These are phyloP conservation scores for Bilobella aurantiaca DNA, from an alignment of 1,140 invertebrate species.

Conservation along the genomic window DNA sequence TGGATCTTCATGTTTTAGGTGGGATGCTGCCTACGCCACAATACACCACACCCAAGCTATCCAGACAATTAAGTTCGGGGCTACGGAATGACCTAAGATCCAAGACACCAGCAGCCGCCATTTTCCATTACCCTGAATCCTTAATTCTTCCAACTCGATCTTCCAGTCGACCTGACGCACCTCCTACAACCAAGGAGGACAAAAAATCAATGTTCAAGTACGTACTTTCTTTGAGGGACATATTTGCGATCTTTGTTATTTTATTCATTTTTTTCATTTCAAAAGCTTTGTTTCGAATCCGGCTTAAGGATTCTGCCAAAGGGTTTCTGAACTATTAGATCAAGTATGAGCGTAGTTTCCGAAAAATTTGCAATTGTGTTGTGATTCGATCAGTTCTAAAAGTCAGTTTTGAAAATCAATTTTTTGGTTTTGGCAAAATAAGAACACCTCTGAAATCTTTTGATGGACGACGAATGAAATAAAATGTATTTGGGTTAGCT, in stretches of 20 bases:
- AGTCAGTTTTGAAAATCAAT: no score
- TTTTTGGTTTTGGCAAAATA: no score
- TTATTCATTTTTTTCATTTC: neutral
- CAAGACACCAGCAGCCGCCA: conserved; percentile 13
- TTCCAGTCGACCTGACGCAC: conserved; percentile 18
- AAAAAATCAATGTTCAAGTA: conserved; percentile 39
- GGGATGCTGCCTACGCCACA: conserved; percentile 8
- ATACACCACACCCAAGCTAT: conserved; percentile 19
- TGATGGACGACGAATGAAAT: no score
- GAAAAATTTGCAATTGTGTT: neutral
- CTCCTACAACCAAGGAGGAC: conserved; percentile 36
- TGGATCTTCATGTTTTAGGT: conserved; percentile 11
- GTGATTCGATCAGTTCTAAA: neutral
- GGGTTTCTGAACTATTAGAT: no score
- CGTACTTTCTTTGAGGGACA: conserved; percentile 13
- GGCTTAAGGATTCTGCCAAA: no score
- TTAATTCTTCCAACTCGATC: conserved; percentile 20
- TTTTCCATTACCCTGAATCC: conserved; percentile 22
- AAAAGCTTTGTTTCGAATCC: neutral
- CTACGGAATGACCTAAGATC: conserved; percentile 17
- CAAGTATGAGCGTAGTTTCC: no score
- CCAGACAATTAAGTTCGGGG: conserved; percentile 20
- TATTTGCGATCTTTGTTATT: neutral
- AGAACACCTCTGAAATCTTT: no score
- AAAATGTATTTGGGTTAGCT: no score